Percentiles rank a stretch among this genome's conserved stretches.
phyloP scores from a whole-genome alignment of 2,113 vertebrate species.

The Aspiorhynchus laticeps region DNA sequence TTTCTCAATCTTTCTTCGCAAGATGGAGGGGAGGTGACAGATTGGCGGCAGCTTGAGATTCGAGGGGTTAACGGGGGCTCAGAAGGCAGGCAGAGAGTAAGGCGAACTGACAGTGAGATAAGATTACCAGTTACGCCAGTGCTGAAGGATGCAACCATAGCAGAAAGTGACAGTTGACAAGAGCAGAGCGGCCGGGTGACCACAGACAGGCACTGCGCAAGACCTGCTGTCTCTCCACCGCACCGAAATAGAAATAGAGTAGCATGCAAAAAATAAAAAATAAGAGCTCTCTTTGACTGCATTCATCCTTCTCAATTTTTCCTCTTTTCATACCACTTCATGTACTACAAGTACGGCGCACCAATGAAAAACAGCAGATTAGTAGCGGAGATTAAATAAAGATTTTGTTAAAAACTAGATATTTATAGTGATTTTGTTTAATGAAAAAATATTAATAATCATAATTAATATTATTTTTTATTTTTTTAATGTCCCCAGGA shows the following conservation, averaged over 20 bases:
- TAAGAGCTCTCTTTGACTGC: no score
- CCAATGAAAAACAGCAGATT: background rate
- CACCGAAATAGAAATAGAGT: slow-evolving; percentile 11
- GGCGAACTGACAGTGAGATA: slow-evolving; percentile 67
- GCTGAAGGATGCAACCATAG: slow-evolving; percentile 65
- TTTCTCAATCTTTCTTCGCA: slow-evolving; percentile 2
- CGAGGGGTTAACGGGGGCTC: slow-evolving; percentile 52
- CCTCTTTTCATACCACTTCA: background rate
- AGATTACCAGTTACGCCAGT: slow-evolving; percentile 67
- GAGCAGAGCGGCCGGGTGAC: slow-evolving; percentile 52
- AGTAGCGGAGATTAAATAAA: background rate
- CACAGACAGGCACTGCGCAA: slow-evolving; percentile 44
- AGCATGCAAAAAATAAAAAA: background rate
- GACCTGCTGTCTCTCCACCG: background rate
- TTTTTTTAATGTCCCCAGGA: no score
- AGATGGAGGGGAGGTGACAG: slow-evolving; percentile 9
- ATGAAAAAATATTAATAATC: background rate
- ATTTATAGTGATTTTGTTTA: background rate
- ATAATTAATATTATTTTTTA: no score
- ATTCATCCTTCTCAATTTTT: background rate
- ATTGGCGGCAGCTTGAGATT: slow-evolving; percentile 2
- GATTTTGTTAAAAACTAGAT: no score
- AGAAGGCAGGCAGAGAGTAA: slow-evolving; percentile 56
- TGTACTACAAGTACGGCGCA: background rate
- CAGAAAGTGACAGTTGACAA: slow-evolving; percentile 65